phyloP scores from a whole-genome alignment of 2,888 invertebrate species.

The Chymomyza caudatula region DNA sequence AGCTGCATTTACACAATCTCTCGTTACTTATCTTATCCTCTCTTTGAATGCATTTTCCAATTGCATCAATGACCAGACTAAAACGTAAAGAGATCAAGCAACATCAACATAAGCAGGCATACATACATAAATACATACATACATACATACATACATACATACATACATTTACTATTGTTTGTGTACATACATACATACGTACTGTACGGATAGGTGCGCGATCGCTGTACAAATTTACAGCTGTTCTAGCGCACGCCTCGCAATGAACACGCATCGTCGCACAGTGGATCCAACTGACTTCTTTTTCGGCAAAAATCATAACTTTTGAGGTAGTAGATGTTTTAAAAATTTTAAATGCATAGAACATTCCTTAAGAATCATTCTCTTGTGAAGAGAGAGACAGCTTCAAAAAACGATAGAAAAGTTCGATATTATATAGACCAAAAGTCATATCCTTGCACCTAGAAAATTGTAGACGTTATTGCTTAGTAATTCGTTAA shows the following conservation, averaged over 20 bases:
- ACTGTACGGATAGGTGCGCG: background rate
- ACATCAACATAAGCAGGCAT: background rate
- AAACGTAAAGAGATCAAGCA: background rate
- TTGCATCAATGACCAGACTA: background rate
- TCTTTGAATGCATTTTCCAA: background rate
- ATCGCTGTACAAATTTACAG: background rate
- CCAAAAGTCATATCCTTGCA: too few species aligned
- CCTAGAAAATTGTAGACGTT: too few species aligned
- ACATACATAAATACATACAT: background rate
- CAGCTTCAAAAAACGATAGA: too few species aligned
- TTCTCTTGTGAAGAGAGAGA: too few species aligned
- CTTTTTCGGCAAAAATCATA: too few species aligned
- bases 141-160: background rate
- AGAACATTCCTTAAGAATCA: too few species aligned
- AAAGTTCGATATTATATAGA: too few species aligned
- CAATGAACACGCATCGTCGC: slow-evolving; percentile 16
- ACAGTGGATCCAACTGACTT: too few species aligned
- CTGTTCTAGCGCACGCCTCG: slow-evolving; percentile 16
- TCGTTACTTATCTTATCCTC: background rate
- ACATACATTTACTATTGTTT: background rate
- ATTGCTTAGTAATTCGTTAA: too few species aligned
- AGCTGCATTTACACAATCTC: background rate
- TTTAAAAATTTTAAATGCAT: too few species aligned
- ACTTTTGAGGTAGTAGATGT: too few species aligned
- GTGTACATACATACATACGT: background rate